phyloP scores from a whole-genome alignment of 1,140 invertebrate species.

The Druon quercuslanigerum region DNA sequence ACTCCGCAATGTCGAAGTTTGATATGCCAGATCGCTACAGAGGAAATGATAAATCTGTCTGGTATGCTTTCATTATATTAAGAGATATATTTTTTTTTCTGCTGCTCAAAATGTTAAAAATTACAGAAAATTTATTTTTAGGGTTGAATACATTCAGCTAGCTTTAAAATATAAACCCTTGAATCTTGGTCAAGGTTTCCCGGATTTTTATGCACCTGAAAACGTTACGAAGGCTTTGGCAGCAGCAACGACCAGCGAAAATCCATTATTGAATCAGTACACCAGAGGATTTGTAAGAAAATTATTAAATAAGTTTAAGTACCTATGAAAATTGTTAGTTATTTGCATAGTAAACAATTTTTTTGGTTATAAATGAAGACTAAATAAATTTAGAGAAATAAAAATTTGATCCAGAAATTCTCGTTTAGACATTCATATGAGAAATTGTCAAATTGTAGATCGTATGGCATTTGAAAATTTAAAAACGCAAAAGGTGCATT shows the following conservation, averaged over 20 bases:
- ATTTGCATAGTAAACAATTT: neutral
- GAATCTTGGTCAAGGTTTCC: slow-evolving; percentile 98
- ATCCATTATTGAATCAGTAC: slow-evolving; percentile 93
- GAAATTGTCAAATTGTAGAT: too few species aligned
- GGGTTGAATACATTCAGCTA: slow-evolving; percentile 96
- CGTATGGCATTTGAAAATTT: too few species aligned
- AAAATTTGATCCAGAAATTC: too few species aligned
- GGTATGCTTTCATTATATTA: slow-evolving; percentile 66
- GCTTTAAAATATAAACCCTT: slow-evolving; percentile 92
- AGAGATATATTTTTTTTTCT: slow-evolving; percentile 33
- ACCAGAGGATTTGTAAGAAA: slow-evolving; percentile 87
- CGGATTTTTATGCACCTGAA: slow-evolving; percentile 92
- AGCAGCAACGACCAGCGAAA: slow-evolving; percentile 80
- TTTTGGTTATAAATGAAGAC: slow-evolving; percentile 31
- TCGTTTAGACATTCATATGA: too few species aligned
- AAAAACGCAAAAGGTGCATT: too few species aligned
- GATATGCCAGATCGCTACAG: slow-evolving; percentile 71
- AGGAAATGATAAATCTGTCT: slow-evolving; percentile 77
- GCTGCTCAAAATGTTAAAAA: neutral
- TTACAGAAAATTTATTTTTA: slow-evolving; percentile 70
- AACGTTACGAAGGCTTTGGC: slow-evolving; percentile 88
- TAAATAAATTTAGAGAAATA: slow-evolving; percentile 13
- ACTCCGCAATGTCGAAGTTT: slow-evolving; percentile 72
- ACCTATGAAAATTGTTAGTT: slow-evolving; percentile 44
- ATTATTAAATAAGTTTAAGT: too few species aligned